These are phyloP conservation scores for Anisognathus igniventris DNA, from an alignment of 2,797 vertebrate genomes.

Conservation along the genomic window DNA sequence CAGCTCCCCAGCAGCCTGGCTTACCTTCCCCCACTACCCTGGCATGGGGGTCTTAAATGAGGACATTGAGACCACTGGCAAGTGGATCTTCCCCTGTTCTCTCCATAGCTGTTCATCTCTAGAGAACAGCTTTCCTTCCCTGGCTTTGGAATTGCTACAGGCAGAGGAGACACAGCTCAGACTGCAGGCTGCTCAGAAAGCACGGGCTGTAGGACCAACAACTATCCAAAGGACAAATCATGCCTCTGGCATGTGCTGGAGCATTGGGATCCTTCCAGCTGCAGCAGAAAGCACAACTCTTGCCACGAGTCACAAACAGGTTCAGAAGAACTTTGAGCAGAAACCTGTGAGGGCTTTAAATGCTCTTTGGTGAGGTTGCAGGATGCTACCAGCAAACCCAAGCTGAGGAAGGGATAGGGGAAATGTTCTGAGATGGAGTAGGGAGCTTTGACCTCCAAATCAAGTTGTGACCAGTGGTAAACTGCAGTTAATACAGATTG, in stretches of 20 bases:
- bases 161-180: not conserved
- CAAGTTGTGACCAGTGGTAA: not conserved
- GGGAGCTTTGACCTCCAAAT: not conserved
- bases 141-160: not conserved
- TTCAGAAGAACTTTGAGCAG: not conserved
- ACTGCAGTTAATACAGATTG: not conserved
- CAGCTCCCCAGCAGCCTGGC: not conserved
- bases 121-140: not conserved
- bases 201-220: not conserved
- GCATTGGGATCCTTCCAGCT: not conserved
- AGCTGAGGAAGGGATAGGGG: not conserved
- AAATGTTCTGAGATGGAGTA: not conserved
- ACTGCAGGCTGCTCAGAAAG: not conserved
- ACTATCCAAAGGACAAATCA: not conserved
- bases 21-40: not conserved
- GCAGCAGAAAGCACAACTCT: not conserved
- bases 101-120: not conserved
- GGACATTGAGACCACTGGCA: not conserved
- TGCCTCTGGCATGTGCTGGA: not conserved
- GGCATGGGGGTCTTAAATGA: not conserved
- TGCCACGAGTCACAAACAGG: not conserved
- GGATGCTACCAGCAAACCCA: not conserved
- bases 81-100: not conserved
- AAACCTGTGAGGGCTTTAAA: not conserved
- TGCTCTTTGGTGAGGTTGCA: not conserved